Evolutionary conservation across 2,888 invertebrate species (phyloP).

Genomic region (Petrolisthes cinctipes): DNA sequence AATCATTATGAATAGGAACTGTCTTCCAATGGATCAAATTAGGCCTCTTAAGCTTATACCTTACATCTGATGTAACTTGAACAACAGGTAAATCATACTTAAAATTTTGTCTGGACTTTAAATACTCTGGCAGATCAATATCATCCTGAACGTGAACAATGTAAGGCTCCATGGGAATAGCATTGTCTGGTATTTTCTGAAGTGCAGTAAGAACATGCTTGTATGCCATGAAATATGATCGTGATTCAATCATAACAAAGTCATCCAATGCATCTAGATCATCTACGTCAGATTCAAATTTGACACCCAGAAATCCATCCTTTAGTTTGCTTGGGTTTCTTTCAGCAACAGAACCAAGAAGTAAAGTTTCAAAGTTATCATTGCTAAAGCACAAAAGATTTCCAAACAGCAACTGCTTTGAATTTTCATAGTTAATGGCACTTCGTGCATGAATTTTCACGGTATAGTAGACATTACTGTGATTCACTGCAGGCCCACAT

Average conservation of each 20-base stretch:
- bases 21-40: not conserved
- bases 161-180: slow-evolving; percentile 79
- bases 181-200: slow-evolving; percentile 73
- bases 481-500: slow-evolving; percentile 70
- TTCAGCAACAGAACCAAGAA: slow-evolving; percentile 71
- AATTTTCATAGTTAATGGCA: slow-evolving; percentile 71
- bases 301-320: slow-evolving; percentile 74
- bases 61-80: too few relatives aligned
- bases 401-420: slow-evolving; percentile 69
- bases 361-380: slow-evolving; percentile 71
- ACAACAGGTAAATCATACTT: slow-evolving; percentile 38
- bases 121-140: slow-evolving; percentile 70
- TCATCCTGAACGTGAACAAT: slow-evolving; percentile 74
- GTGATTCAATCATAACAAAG: slow-evolving; percentile 81
- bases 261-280: slow-evolving; percentile 59
- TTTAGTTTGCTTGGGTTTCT: slow-evolving; percentile 73
- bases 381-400: slow-evolving; percentile 80
- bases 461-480: slow-evolving; percentile 40
- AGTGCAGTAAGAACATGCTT: slow-evolving; percentile 81
- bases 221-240: slow-evolving; percentile 86
- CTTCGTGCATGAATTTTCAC: slow-evolving; percentile 66
- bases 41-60: not conserved
- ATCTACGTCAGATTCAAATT: slow-evolving; percentile 60
- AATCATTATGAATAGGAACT: slow-evolving; percentile 57
- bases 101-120: not conserved